A percentile compares a stretch with the other conserved stretches of the same genome.
Conservation (phyloP, 1,140 invertebrate genomes). For the Drosophila pruinosa region DNA sequence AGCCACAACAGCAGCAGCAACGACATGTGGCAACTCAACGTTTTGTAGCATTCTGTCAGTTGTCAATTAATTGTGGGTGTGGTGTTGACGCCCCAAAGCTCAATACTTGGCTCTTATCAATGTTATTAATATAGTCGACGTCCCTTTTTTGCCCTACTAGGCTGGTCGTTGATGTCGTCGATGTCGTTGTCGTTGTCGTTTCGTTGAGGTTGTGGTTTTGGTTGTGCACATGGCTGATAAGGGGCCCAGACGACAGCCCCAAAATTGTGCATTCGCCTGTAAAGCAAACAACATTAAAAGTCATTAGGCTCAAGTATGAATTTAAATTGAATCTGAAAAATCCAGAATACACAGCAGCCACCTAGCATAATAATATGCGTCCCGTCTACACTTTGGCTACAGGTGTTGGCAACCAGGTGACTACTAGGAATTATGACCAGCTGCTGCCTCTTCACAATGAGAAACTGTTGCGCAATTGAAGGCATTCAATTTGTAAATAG, state of each 20-base stretch:
- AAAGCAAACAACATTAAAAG: slow-evolving; percentile 77
- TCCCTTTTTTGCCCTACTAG: background rate
- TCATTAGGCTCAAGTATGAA: slow-evolving; percentile 74
- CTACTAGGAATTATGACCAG: background rate
- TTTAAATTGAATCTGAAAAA: slow-evolving; percentile 62
- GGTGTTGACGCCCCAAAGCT: background rate
- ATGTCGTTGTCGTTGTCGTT: slow-evolving; percentile 18
- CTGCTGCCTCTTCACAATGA: background rate
- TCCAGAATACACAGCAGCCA: background rate
- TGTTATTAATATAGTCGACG: slow-evolving; percentile 35
- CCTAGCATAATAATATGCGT: slow-evolving; percentile 23
- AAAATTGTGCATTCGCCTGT: slow-evolving; percentile 73
- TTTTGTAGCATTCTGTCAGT: slow-evolving; percentile 52
- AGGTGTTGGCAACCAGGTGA: slow-evolving; percentile 38
- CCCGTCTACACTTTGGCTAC: slow-evolving; percentile 13
- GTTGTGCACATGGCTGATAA: slow-evolving; percentile 67
- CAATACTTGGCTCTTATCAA: slow-evolving; percentile 15
- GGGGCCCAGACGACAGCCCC: slow-evolving; percentile 48
- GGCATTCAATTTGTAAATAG: slow-evolving; percentile 51
- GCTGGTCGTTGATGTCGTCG: slow-evolving; percentile 9
- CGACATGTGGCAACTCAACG: slow-evolving; percentile 18
- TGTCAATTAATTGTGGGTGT: slow-evolving; percentile 68
- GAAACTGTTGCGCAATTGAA: slow-evolving; percentile 30
- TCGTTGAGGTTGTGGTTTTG: slow-evolving; percentile 1
- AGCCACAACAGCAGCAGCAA: slow-evolving; percentile 31